Conservation (phyloP, 2,113 vertebrate genomes). For the Dipodomys stephensi region DNA sequence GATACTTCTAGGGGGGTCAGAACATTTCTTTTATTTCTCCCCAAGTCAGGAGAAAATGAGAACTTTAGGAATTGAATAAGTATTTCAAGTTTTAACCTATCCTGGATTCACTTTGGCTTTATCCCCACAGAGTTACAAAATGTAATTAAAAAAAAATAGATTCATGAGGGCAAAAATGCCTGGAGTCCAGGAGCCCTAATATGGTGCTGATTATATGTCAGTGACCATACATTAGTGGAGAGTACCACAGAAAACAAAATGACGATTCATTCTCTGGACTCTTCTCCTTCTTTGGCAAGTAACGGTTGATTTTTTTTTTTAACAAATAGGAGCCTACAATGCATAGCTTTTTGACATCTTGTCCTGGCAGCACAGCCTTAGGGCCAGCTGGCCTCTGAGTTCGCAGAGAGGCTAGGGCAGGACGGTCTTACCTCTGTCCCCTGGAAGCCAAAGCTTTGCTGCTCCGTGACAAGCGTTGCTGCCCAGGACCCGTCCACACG, state of each 20-base stretch:
- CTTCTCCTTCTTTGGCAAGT: neutral
- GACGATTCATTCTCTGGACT: neutral
- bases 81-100: neutral
- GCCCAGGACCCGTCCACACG: neutral
- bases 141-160: neutral
- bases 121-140: neutral
- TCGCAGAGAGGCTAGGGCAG: too few relatives aligned
- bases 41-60: neutral
- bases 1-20: neutral
- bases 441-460: neutral
- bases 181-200: neutral
- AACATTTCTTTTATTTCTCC: too few relatives aligned
- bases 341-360: neutral
- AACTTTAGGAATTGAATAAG: neutral
- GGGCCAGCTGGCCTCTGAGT: neutral
- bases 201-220: neutral
- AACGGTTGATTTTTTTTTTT: neutral
- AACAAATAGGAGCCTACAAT: rapidly evolving
- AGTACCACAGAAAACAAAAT: neutral
- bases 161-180: too few relatives aligned
- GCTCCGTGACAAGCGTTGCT: neutral
- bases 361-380: neutral
- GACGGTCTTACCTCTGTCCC: rapidly evolving
- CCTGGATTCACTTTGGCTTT: neutral
- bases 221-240: too few relatives aligned